Evolutionary conservation across 2,797 vertebrate species (phyloP), one percentile per base, ranked within the genome.

Genomic region (Pipistrellus nathusii): DNA sequence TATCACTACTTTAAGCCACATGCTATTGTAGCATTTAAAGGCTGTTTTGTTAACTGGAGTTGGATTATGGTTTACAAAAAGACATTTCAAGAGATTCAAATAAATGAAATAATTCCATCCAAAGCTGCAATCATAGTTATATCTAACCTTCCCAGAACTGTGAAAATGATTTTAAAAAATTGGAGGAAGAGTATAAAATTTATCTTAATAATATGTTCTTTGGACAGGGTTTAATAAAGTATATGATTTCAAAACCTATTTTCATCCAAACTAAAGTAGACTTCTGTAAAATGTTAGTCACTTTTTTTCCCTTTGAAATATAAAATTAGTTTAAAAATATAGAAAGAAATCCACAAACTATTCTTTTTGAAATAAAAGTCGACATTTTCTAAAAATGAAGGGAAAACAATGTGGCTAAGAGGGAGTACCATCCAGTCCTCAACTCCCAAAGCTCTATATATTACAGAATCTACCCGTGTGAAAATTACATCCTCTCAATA

Each of bases 11-110:
- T 85, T 76, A 89, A 93, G 46, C 35, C 71, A 89, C 77, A 68
- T 84, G 57, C 8, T 77, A 77, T 89, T 92, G 76, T 17, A 85
- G 72, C 77, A 81, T 71, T 69, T 59, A 84, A 84, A 77, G 17
- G 80, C 81, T 92, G 66, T 95, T 96, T 94, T 93, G 57, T 66
- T 94, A 96, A 97, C 46, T 81, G 20, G 18, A 76, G 30, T 93
- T 83, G 66, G 75, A 76, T 88, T 88, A 84, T 66, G 8, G 38
- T 93, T 96, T 95, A 94, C 38, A 85, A 71, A 83, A 93, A 57
- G 27, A 93, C 35, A 12, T 64, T 97, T 90, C 51, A 90, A 68
- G 81, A 91, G 38, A 91, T 20, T 81, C 30, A 95, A 94, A 89
- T 92, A 94, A 96, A 93, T 71, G 13, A 88, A 82, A 23, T 23